These are phyloP conservation scores for Oscheius sp. DNA, from an alignment of 1,140 invertebrate species.

Conservation along the genomic window DNA sequence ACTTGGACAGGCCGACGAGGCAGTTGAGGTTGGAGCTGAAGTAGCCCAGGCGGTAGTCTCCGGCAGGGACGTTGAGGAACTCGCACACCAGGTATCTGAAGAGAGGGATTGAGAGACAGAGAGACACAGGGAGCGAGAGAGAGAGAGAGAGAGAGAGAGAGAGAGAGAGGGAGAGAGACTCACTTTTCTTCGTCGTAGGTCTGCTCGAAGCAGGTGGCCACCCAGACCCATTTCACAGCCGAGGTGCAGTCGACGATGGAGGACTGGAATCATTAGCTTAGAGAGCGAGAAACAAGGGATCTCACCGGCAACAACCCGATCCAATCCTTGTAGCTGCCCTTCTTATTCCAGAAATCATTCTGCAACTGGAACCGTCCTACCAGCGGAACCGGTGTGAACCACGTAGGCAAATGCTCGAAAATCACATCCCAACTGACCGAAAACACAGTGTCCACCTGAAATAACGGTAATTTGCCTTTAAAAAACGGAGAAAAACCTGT, in stretches of 20 bases:
- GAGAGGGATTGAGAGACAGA: too few species aligned
- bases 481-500: background rate
- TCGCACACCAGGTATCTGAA: conserved; percentile 34
- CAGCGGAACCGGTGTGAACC: conserved; percentile 35
- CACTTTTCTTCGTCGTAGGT: conserved; percentile 16
- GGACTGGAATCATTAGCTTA: background rate
- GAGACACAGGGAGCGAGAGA: too few species aligned
- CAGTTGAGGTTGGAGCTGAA: conserved; percentile 28
- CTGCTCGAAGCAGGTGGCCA: conserved; percentile 24
- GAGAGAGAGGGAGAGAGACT: too few species aligned
- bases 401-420: conserved; percentile 32
- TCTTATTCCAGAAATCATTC: conserved; percentile 17
- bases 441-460: conserved; percentile 1
- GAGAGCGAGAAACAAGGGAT: background rate
- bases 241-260: conserved; percentile 23
- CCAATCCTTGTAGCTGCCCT: conserved; percentile 39
- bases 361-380: conserved; percentile 29
- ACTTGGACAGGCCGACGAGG: conserved; percentile 27
- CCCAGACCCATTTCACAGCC: conserved; percentile 19
- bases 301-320: conserved; percentile 33
- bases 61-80: conserved; percentile 25
- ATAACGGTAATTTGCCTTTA: background rate
- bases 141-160: too few species aligned
- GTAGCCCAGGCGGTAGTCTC: conserved; percentile 33
- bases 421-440: conserved; percentile 14